phyloP scores from a whole-genome alignment of 2,888 invertebrate genomes.

The Fragum fragum region DNA sequence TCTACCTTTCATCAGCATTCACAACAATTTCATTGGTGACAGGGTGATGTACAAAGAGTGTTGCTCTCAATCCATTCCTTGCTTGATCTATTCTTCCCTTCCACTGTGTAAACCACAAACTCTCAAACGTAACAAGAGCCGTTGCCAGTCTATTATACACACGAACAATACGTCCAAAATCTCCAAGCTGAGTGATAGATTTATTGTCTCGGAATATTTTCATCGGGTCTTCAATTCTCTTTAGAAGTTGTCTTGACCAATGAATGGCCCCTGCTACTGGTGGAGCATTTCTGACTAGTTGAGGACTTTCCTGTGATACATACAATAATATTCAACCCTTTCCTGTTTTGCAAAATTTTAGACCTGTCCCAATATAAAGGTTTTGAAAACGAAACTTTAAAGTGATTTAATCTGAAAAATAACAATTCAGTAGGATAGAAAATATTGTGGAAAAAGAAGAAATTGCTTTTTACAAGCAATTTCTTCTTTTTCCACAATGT shows the following conservation, averaged over 20 bases:
- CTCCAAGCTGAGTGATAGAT: constrained; percentile 83
- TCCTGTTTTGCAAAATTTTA: too few species aligned
- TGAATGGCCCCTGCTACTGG: constrained; percentile 86
- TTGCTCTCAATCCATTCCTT: constrained; percentile 83
- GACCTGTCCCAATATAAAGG: too few species aligned
- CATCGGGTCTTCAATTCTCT: constrained; percentile 86
- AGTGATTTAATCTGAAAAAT: too few species aligned
- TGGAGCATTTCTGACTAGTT: constrained; percentile 85
- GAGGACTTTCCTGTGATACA: constrained; percentile 81
- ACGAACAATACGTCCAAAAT: constrained; percentile 83
- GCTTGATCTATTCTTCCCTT: constrained; percentile 84
- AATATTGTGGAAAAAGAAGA: too few species aligned
- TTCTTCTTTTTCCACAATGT: too few species aligned
- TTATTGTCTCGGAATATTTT: constrained; percentile 85
- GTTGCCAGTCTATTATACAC: constrained; percentile 84
- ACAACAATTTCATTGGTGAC: constrained; percentile 82
- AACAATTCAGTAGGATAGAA: too few species aligned
- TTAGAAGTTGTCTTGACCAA: constrained; percentile 86
- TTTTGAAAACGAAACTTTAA: too few species aligned
- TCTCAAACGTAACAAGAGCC: constrained; percentile 86
- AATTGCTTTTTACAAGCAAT: too few species aligned
- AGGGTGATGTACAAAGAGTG: constrained; percentile 84
- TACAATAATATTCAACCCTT: too few species aligned
- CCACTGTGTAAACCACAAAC: constrained; percentile 86
- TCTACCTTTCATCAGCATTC: constrained; percentile 85